Base-by-base conservation (phyloP, 2,888 invertebrate species). In the Julus scandinavius region DNA sequence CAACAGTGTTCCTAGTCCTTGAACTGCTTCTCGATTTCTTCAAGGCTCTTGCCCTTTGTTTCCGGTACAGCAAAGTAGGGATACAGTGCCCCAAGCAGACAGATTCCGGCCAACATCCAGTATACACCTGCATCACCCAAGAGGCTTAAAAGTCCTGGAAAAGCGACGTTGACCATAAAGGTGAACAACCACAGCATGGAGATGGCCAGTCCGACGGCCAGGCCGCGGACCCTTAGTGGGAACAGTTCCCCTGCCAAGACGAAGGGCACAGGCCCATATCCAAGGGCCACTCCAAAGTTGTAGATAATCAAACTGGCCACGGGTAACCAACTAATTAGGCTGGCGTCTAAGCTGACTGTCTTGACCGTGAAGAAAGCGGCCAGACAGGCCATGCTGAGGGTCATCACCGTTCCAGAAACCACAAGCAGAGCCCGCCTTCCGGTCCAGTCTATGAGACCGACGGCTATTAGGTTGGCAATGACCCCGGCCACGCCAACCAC, bases 361-460 rank as follows among this genome's bases (percentile, higher is more conserved):
- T 49, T 49, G 20, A 88, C 38, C 5, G 83, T 88, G 58, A 88
- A 88, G 87, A 83, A 88, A 6, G 17, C n/a, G 17, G 84, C 88
- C 49, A 88, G 29, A 11, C 49, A 20, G 11, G 20, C 49, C 83
- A 88, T 87, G 80, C 87, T 87, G 40, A 89, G 45, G n/a, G 88
- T 85, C 58, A 90, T 89, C 5, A 87, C 15, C 1, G 49, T 20
- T 11, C 85, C 89, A 3, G 90, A 90, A 38, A 50, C 17, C 15
- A 90, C 45, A 11, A 90, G 84, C 58, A 90, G 85, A 9, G 88
- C 20, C 84, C 88, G 17, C 85, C 88, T 54, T 50, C 89, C 89
- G 72, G 88, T 86, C 29, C 87, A 54, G 41, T 90, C 90, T 50
- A 90, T 83, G 20, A 87, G 15, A 13, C 20, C 20, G 6, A 58